Conservation (phyloP, 2,888 invertebrate genomes). For the Drosophila multiciliata region DNA sequence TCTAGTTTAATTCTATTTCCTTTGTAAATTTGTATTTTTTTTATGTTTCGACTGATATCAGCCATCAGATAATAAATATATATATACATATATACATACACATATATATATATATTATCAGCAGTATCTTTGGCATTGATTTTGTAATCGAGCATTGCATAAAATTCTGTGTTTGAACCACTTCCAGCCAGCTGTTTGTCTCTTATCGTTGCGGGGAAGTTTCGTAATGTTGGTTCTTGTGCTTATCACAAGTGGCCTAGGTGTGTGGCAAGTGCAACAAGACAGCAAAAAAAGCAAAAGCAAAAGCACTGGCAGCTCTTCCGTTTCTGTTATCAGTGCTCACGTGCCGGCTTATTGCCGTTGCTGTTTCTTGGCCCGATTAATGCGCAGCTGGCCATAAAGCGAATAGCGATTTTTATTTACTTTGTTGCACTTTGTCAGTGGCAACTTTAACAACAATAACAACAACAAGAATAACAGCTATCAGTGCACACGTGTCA, state of each 20-base stretch:
- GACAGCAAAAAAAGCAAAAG: slow-evolving; percentile 22
- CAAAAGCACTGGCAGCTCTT: slow-evolving; percentile 37
- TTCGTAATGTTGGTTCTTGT: slow-evolving; percentile 59
- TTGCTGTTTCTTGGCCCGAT: slow-evolving; percentile 47
- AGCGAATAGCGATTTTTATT: slow-evolving; percentile 29
- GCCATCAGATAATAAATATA: background rate
- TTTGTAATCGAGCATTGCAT: slow-evolving; percentile 66
- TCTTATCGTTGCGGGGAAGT: slow-evolving; percentile 51
- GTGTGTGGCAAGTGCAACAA: slow-evolving; percentile 50
- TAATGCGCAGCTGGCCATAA: slow-evolving; percentile 43
- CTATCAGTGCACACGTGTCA: slow-evolving; percentile 71
- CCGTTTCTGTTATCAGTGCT: slow-evolving; percentile 62
- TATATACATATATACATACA: background rate
- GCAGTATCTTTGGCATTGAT: slow-evolving; percentile 50
- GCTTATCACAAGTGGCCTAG: slow-evolving; percentile 47
- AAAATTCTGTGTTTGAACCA: slow-evolving; percentile 53
- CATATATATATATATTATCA: background rate
- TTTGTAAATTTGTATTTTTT: background rate
- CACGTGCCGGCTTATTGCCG: slow-evolving; percentile 55
- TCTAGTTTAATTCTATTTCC: background rate
- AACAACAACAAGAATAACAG: slow-evolving; percentile 2
- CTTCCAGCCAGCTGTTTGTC: slow-evolving; percentile 34
- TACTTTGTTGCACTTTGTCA: slow-evolving; percentile 44
- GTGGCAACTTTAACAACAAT: slow-evolving; percentile 21
- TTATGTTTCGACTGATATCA: background rate